These are phyloP conservation scores for Caenorhabditis elegans DNA, from an alignment of 1,140 invertebrate genomes.

Conservation along the genomic window DNA sequence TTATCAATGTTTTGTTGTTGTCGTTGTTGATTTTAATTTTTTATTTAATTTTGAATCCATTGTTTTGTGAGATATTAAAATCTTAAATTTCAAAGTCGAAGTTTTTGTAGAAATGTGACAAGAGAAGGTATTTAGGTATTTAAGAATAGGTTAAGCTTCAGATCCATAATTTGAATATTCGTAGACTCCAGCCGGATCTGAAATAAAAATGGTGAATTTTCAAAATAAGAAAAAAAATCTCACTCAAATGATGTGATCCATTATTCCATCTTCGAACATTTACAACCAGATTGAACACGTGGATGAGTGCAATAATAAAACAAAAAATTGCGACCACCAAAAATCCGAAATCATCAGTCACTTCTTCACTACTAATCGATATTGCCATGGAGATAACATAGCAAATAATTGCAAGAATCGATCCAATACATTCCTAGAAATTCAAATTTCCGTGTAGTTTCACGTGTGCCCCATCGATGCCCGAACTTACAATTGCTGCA, in stretches of 20 bases:
- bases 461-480: too few species aligned
- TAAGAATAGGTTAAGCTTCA: not conserved
- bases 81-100: too few species aligned
- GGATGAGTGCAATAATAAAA: not conserved
- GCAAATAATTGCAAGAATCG: not conserved
- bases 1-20: not conserved
- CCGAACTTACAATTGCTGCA: not conserved
- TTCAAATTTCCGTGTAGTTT: too few species aligned
- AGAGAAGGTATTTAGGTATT: too few species aligned
- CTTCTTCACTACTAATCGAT: slow-evolving; percentile 3
- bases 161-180: slow-evolving; percentile 9
- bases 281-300: not conserved
- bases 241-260: slow-evolving; percentile 28
- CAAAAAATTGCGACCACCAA: not conserved
- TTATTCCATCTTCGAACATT: slow-evolving; percentile 19
- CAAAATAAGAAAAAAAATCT: not conserved
- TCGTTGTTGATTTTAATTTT: not conserved
- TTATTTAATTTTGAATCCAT: not conserved
- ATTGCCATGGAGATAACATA: slow-evolving; percentile 2
- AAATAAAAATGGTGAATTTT: not conserved
- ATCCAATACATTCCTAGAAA: slow-evolving; percentile 13
- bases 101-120: too few species aligned
- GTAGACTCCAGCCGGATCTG: not conserved
- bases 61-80: too few species aligned
- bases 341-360: slow-evolving; percentile 12